phyloP scores from a whole-genome alignment of 1,140 invertebrate genomes.

The Lordiphosa stackelbergi region DNA sequence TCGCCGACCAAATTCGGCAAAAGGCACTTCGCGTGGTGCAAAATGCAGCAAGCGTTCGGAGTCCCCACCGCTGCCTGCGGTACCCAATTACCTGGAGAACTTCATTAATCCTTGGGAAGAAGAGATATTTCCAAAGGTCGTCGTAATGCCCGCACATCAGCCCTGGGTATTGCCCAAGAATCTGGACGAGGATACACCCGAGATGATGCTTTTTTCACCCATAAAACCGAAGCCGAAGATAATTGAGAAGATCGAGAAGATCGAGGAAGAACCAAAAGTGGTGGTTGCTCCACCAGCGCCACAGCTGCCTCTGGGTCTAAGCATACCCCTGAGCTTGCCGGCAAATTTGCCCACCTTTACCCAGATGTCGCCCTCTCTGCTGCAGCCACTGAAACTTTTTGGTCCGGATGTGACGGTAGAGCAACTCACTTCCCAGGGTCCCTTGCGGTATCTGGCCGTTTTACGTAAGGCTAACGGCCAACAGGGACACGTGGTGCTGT shows the following conservation, averaged over 20 bases:
- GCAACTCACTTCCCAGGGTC: neutral
- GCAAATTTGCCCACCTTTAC: too few species aligned
- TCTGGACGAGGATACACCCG: neutral
- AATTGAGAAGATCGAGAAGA: too few species aligned
- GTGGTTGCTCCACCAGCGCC: too few species aligned
- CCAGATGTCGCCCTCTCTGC: neutral
- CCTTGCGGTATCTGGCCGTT: constrained; percentile 5
- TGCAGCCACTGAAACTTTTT: constrained; percentile 9
- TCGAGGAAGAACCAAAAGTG: too few species aligned
- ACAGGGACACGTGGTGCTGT: neutral
- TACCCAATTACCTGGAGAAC: constrained; percentile 14
- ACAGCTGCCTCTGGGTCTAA: too few species aligned
- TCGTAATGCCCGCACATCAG: constrained; percentile 12
- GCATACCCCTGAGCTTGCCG: too few species aligned
- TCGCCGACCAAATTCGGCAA: too few species aligned
- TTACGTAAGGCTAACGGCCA: neutral
- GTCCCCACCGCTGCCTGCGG: constrained; percentile 11
- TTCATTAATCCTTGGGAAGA: constrained; percentile 28
- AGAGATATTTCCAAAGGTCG: constrained; percentile 26
- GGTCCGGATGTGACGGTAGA: constrained; percentile 7
- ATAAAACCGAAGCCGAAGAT: too few species aligned
- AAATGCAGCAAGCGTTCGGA: neutral
- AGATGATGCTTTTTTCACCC: too few species aligned
- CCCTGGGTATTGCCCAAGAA: constrained; percentile 12
- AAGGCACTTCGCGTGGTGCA: neutral